These are phyloP conservation scores for Alfaro cultratus DNA, from an alignment of 2,797 vertebrate genomes.

Conservation along the genomic window DNA sequence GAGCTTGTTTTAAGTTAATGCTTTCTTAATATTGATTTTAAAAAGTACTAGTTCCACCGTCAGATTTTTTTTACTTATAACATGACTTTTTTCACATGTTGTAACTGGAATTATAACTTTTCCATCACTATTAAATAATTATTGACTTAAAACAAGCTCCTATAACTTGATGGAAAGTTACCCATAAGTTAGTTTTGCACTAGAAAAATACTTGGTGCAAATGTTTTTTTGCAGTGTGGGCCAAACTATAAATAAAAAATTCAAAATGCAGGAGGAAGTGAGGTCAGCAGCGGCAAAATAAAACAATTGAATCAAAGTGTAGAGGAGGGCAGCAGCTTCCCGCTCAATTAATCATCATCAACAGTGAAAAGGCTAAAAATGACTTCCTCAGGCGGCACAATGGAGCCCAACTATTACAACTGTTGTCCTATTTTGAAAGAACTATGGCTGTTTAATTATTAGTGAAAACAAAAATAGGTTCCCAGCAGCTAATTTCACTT, in stretches of 20 bases:
- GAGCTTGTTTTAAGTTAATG: too few species aligned
- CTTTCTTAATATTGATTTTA: too few species aligned
- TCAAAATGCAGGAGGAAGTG: conserved; percentile 30
- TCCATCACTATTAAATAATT: too few species aligned
- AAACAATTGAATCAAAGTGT: conserved; percentile 48
- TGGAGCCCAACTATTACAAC: conserved; percentile 56
- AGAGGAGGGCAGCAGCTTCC: conserved; percentile 54
- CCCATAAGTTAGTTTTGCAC: too few species aligned
- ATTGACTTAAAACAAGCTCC: too few species aligned
- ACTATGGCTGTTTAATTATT: conserved; percentile 45
- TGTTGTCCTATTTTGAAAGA: conserved; percentile 53
- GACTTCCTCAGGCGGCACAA: conserved; percentile 62
- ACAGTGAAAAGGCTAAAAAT: conserved; percentile 71
- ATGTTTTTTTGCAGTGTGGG: conserved; percentile 16
- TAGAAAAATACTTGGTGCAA: too few species aligned
- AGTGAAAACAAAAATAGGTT: conserved; percentile 11
- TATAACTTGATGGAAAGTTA: too few species aligned
- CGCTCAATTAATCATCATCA: conserved; percentile 70
- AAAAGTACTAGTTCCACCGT: too few species aligned
- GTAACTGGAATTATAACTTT: too few species aligned
- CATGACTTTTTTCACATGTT: too few species aligned
- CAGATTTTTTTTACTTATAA: too few species aligned
- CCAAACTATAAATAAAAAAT: conserved; percentile 18
- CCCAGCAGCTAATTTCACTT: conserved; percentile 9
- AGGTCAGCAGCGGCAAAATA: conserved; percentile 41